Base-by-base conservation (phyloP, 1,140 invertebrate species). In the Brachionus koreanus region DNA sequence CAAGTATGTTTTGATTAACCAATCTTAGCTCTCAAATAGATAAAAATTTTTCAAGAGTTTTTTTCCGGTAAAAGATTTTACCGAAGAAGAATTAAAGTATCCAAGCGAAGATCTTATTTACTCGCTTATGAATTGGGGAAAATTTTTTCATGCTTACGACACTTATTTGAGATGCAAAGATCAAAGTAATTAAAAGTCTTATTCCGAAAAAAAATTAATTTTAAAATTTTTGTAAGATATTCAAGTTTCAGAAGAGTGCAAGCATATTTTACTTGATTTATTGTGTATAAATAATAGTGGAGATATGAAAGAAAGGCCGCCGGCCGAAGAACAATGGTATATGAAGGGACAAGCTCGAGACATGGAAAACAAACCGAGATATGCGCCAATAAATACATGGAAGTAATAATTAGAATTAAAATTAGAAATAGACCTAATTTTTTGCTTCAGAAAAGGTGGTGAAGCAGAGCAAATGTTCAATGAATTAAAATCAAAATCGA, bases 41-140 rank as follows among this genome's bases (percentile, higher is more conserved):
- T 43, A n/a, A 76, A 23, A 33, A 57, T 72, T 72, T 43, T 37
- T 1, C 4, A 13, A 77, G 49, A 65, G 49, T 23, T 79, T 79
- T 79, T 79, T 79, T 79, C 76, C 76, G n/a, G 16, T 42, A 39
- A 61, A 79, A 42, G 49, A 79, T 23, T 79, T 79, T 16, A 35
- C 76, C 29, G 76, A 57, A 57, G 19, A 79, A 79, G 76, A 79
- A n/a, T 52, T 79, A 12, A 79, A 79, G 33, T 79, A 79, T 16
- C 76, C 76, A 42, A 79, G 37, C 12, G 49, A 79, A 65, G 25
- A 57, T 1, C 33, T 79, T 5, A 79, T 79, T 29, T 79, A 79
- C 61, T 79, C 76, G 9, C 33, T 79, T 10, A 79, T 79, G 76
- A 35, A 35, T 35, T 79, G 76, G 76, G 76, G 76, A 23, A 61